phyloP scores from a whole-genome alignment of 2,888 invertebrate species.

The Resseliella maxima region DNA sequence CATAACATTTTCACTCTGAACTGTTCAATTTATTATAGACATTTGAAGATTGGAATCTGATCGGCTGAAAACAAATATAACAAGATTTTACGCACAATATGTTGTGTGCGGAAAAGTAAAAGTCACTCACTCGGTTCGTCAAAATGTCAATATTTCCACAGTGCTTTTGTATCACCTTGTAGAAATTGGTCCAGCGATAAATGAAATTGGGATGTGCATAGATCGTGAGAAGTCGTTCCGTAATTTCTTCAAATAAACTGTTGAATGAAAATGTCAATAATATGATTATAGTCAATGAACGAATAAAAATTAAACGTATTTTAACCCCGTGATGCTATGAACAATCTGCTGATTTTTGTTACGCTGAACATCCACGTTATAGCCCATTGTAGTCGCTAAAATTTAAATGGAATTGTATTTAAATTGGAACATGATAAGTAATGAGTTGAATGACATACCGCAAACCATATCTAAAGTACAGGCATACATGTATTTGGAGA shows the following conservation, averaged over 20 bases:
- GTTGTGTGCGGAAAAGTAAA: too few species aligned
- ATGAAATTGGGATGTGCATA: neutral
- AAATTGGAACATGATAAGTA: neutral
- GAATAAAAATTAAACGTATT: too few species aligned
- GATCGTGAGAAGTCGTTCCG: too few species aligned
- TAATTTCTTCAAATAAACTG: neutral
- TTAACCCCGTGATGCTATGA: neutral
- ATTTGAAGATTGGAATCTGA: neutral
- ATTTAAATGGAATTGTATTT: neutral
- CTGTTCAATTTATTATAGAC: neutral
- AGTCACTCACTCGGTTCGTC: neutral
- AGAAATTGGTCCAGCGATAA: neutral
- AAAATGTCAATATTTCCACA: neutral
- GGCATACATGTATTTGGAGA: conserved; percentile 56
- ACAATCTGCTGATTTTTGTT: neutral
- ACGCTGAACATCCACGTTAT: neutral
- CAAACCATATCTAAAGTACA: conserved; percentile 59
- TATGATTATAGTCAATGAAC: too few species aligned
- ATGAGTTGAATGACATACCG: conserved; percentile 56
- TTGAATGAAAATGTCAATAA: too few species aligned
- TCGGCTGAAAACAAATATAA: neutral
- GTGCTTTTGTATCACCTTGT: neutral
- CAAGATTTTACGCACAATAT: neutral
- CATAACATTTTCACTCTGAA: too few species aligned
- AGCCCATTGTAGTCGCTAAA: conserved; percentile 15